phyloP scores from a whole-genome alignment of 2,797 vertebrate genomes.

The Hydrolagus colliei region DNA sequence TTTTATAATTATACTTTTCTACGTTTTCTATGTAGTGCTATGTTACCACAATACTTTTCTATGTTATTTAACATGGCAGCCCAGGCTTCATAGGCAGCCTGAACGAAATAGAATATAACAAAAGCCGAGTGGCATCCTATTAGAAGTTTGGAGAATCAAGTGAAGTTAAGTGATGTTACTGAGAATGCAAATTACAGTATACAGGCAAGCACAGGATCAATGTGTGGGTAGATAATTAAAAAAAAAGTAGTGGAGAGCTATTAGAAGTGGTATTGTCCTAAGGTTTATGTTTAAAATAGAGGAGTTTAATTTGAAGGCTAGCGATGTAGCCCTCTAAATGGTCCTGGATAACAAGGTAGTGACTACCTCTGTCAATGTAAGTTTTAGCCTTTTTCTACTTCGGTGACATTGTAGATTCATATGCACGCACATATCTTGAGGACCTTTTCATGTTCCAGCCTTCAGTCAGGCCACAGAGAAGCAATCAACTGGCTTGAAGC shows the following conservation, averaged over 20 bases:
- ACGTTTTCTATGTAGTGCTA: too few relatives aligned
- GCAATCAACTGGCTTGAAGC: not conserved
- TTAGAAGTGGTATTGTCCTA: not conserved
- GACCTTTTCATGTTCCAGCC: not conserved
- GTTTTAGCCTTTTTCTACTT: not conserved
- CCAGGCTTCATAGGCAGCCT: not conserved
- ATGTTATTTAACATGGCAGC: not conserved
- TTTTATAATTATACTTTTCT: too few relatives aligned
- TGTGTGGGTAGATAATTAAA: not conserved
- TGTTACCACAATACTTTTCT: too few relatives aligned
- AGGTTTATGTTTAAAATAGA: not conserved
- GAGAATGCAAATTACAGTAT: too few relatives aligned
- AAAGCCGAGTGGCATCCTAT: not conserved
- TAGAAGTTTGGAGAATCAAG: not conserved
- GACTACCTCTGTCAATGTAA: not conserved
- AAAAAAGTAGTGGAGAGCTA: not conserved
- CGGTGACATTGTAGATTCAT: not conserved
- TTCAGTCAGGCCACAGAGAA: not conserved
- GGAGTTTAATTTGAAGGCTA: not conserved
- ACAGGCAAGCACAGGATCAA: not conserved
- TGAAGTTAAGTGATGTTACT: not conserved
- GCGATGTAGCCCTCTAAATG: not conserved
- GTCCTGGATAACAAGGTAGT: not conserved
- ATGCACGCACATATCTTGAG: not conserved
- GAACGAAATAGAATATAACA: not conserved